phyloP scores from a whole-genome alignment of 1,140 invertebrate genomes.

The Drosophila cardini region DNA sequence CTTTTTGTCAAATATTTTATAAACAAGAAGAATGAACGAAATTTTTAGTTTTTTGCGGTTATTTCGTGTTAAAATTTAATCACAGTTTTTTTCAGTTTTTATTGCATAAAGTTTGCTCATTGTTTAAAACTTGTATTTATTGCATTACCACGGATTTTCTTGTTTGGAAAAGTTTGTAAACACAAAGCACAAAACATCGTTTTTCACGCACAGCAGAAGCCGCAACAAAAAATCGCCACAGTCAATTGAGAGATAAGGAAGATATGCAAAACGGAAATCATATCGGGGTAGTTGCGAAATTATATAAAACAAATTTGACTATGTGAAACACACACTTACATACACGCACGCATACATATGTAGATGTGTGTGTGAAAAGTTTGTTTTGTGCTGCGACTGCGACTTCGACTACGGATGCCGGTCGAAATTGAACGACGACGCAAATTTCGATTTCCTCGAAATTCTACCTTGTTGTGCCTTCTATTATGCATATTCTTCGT shows the following conservation, averaged over 20 bases:
- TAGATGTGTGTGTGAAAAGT: slow-evolving; percentile 36
- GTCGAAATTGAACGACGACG: slow-evolving; percentile 73
- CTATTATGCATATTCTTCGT: slow-evolving; percentile 73
- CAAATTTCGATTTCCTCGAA: slow-evolving; percentile 81
- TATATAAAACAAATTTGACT: slow-evolving; percentile 75
- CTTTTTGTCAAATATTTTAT: slow-evolving; percentile 25
- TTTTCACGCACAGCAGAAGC: slow-evolving; percentile 35
- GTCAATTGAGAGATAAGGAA: slow-evolving; percentile 67
- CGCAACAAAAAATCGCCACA: slow-evolving; percentile 36
- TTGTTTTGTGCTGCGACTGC: slow-evolving; percentile 42
- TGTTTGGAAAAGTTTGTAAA: slow-evolving; percentile 42
- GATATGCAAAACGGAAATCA: slow-evolving; percentile 64
- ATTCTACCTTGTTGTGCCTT: slow-evolving; percentile 74
- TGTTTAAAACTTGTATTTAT: slow-evolving; percentile 58
- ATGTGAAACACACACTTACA: slow-evolving; percentile 44
- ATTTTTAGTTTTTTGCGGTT: slow-evolving; percentile 29
- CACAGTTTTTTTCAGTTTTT: slow-evolving; percentile 61
- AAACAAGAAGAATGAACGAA: slow-evolving; percentile 19
- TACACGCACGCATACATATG: slow-evolving; percentile 23
- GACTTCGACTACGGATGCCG: slow-evolving; percentile 43
- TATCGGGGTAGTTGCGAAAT: slow-evolving; percentile 73
- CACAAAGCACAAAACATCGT: slow-evolving; percentile 39
- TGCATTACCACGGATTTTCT: slow-evolving; percentile 55
- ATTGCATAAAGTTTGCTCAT: slow-evolving; percentile 41
- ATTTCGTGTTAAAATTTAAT: slow-evolving; percentile 49